Percentiles rank a stretch among this genome's conserved stretches.
Evolutionary conservation across 2,113 vertebrate species (phyloP).

Genomic region (Hemiprocne comata): DNA sequence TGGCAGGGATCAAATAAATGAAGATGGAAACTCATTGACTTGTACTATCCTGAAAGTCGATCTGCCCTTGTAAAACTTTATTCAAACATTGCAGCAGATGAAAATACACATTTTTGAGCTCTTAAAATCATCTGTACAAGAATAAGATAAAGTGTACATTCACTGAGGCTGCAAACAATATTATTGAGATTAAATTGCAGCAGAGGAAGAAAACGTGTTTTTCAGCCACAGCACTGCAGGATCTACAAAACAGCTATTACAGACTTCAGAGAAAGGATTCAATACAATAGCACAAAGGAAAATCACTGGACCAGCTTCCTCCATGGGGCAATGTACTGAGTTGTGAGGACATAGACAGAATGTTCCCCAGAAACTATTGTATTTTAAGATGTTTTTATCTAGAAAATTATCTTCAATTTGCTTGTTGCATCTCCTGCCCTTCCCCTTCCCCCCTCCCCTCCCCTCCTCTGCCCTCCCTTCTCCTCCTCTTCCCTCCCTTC

Average conservation of each 20-base stretch:
- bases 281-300: background rate
- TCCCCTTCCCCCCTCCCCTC: no score
- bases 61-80: slow-evolving; percentile 51
- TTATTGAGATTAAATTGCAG: slow-evolving; percentile 28
- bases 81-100: background rate
- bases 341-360: background rate
- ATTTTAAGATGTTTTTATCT: background rate
- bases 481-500: no score
- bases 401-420: background rate
- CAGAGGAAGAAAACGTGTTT: slow-evolving; percentile 1
- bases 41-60: slow-evolving; percentile 46
- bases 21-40: slow-evolving; percentile 54
- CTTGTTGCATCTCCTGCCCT: background rate
- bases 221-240: background rate
- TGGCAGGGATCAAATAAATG: slow-evolving; percentile 30
- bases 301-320: background rate
- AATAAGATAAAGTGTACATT: slow-evolving; percentile 18
- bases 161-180: slow-evolving; percentile 1
- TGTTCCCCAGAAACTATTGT: background rate
- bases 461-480: fast-evolving
- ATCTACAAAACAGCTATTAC: background rate
- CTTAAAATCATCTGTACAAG: background rate
- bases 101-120: slow-evolving; percentile 9
- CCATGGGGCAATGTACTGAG: background rate
- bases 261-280: background rate